These are phyloP conservation scores for Anser cygnoides DNA, from an alignment of 2,113 vertebrate species.

Conservation along the genomic window DNA sequence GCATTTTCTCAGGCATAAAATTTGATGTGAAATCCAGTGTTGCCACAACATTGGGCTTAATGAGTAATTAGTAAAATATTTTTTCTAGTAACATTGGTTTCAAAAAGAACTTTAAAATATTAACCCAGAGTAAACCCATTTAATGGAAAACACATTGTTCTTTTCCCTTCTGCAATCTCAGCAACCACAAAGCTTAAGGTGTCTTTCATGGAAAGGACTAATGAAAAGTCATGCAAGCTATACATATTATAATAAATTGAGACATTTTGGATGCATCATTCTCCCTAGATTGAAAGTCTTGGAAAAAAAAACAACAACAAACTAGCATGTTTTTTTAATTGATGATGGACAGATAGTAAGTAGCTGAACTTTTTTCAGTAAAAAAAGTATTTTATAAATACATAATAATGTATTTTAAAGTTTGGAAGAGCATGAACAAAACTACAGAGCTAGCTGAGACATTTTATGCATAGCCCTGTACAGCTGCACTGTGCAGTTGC, in stretches of 20 bases:
- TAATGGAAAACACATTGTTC: neutral
- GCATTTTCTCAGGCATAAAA: neutral
- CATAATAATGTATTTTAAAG: neutral
- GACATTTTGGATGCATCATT: neutral
- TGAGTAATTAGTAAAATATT: neutral
- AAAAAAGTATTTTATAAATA: neutral
- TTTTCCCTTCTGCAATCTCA: neutral
- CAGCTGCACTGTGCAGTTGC: fast-evolving
- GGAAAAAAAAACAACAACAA: neutral
- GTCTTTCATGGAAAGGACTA: neutral
- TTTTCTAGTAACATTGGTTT: neutral
- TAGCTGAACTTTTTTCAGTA: neutral
- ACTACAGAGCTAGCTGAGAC: neutral
- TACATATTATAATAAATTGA: neutral
- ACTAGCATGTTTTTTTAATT: neutral
- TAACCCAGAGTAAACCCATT: neutral
- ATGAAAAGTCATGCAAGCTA: neutral
- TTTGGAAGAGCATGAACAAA: neutral
- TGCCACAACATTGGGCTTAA: neutral
- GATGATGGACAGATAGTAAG: neutral
- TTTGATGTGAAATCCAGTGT: neutral
- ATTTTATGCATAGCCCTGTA: neutral
- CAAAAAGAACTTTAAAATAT: neutral
- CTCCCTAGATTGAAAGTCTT: neutral
- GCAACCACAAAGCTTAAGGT: neutral